Percentiles rank a stretch among this genome's conserved stretches.
Conservation (phyloP, 2,113 vertebrate genomes). For the Rissa tridactyla region DNA sequence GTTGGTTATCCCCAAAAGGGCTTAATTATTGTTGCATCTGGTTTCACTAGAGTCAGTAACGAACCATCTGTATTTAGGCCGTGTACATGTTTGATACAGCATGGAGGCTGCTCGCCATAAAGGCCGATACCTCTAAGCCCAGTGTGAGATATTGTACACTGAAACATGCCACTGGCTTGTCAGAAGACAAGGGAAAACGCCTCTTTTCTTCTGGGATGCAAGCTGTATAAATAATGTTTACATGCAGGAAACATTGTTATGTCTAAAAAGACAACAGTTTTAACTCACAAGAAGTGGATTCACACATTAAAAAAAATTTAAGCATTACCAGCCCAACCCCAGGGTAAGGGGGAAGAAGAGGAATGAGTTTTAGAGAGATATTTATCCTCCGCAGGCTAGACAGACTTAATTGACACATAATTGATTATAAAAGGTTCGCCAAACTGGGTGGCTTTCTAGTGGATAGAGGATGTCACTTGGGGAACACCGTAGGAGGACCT, state of each 20-base stretch:
- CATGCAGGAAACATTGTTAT: not conserved
- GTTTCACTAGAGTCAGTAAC: not conserved
- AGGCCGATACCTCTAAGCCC: not conserved
- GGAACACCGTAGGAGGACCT: not conserved
- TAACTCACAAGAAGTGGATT: not conserved
- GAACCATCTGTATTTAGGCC: not conserved
- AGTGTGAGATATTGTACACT: not conserved
- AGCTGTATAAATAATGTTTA: not conserved
- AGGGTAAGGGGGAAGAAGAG: not conserved
- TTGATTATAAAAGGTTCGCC: not conserved
- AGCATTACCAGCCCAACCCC: not conserved
- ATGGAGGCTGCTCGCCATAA: not conserved
- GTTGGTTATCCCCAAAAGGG: not conserved
- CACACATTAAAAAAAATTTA: not conserved
- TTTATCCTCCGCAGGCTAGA: not conserved
- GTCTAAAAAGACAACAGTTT: not conserved
- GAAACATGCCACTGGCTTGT: not conserved
- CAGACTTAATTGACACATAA: not conserved
- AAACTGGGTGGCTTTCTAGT: not conserved
- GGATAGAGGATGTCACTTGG: not conserved
- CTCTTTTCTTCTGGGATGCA: not conserved
- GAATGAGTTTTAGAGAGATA: not conserved
- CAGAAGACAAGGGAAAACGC: not conserved
- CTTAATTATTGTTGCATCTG: not conserved
- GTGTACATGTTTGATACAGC: fast-evolving